phyloP scores from a whole-genome alignment of 2,797 vertebrate genomes.

The Mus minutoides region DNA sequence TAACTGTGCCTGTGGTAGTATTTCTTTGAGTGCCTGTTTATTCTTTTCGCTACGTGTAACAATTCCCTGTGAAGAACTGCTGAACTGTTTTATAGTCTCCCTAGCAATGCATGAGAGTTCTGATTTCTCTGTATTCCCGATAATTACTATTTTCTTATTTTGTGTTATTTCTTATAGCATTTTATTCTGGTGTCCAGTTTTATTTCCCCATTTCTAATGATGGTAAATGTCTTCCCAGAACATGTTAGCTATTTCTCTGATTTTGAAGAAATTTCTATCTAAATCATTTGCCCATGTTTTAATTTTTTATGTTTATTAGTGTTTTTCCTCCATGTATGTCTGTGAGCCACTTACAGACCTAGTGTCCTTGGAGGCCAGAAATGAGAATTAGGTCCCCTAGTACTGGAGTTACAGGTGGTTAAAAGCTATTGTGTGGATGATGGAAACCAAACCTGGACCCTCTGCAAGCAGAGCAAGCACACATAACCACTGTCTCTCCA shows the following conservation, averaged over 20 bases:
- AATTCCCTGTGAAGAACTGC: not conserved
- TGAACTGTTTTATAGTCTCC: not conserved
- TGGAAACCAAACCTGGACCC: too few relatives aligned
- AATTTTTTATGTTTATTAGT: too few relatives aligned
- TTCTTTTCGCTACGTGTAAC: not conserved
- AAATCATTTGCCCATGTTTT: not conserved
- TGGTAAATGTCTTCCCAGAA: not conserved
- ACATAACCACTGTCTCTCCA: not conserved
- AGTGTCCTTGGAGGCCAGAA: too few relatives aligned
- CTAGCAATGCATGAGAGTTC: not conserved
- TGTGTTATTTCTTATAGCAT: not conserved
- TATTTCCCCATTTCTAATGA: not conserved
- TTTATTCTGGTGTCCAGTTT: not conserved
- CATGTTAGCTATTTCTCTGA: not conserved
- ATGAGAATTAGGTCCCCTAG: too few relatives aligned
- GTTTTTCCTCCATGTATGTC: too few relatives aligned
- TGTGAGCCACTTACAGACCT: too few relatives aligned
- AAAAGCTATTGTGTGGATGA: too few relatives aligned
- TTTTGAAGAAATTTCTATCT: not conserved
- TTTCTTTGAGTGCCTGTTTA: not conserved
- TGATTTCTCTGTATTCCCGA: not conserved
- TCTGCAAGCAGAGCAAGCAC: too few relatives aligned
- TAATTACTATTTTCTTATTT: not conserved
- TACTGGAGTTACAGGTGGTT: too few relatives aligned
- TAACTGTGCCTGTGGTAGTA: not conserved